Percentiles rank a stretch among this genome's conserved stretches.
phyloP scores from a whole-genome alignment of 2,113 vertebrate genomes.

The Rhynchomys soricoides region DNA sequence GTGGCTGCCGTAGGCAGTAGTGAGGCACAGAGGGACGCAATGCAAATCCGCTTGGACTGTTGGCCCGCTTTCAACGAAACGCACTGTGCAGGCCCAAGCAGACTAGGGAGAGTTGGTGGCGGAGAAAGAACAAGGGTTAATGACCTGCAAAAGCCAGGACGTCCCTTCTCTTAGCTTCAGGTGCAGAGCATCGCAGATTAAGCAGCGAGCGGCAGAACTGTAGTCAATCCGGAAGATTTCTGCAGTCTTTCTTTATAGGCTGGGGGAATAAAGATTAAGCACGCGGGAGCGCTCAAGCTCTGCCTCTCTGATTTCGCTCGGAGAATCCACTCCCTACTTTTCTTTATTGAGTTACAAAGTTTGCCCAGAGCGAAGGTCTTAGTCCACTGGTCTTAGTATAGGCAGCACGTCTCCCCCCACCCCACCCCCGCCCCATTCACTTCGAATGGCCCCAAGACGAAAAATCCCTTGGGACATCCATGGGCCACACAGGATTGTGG shows the following conservation, averaged over 20 bases:
- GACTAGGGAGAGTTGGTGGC: fast-evolving
- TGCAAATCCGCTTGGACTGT: not conserved
- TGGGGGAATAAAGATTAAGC: not conserved
- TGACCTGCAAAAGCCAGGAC: not conserved
- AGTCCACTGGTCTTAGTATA: not conserved
- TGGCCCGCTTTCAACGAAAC: constrained; percentile 62
- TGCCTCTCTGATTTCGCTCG: not conserved
- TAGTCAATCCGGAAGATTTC: not conserved
- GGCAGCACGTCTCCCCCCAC: too few relatives aligned
- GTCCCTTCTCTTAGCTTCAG: not conserved
- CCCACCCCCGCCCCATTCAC: too few relatives aligned
- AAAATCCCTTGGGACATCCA: not conserved
- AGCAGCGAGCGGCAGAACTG: fast-evolving
- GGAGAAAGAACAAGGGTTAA: too few relatives aligned
- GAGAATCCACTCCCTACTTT: not conserved
- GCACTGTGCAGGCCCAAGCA: not conserved
- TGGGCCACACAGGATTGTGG: fast-evolving
- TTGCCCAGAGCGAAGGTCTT: not conserved
- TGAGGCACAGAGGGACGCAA: not conserved
- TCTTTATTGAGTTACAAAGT: not conserved
- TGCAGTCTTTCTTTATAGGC: not conserved
- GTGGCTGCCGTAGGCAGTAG: too few relatives aligned
- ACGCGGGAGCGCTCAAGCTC: not conserved
- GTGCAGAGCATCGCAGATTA: fast-evolving
- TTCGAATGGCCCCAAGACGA: not conserved